These are phyloP conservation scores for Halocaridina rubra DNA, from an alignment of 2,888 invertebrate species.

Conservation along the genomic window DNA sequence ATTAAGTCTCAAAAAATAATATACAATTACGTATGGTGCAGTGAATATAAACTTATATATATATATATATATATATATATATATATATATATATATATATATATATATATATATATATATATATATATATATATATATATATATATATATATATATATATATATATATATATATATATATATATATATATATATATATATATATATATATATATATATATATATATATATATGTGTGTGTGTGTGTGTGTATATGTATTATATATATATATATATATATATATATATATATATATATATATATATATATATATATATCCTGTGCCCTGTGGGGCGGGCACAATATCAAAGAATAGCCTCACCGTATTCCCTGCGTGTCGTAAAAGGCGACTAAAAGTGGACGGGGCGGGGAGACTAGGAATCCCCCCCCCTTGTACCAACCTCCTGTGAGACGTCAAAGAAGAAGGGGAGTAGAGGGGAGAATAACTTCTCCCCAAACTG, in stretches of 20 bases:
- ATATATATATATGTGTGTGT: slow-evolving; percentile 29
- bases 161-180: slow-evolving; percentile 22
- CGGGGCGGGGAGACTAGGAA: too few species aligned
- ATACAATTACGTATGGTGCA: too few species aligned
- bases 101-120: slow-evolving; percentile 36
- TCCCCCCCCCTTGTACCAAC: too few species aligned
- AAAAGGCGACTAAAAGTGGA: too few species aligned
- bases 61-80: background rate
- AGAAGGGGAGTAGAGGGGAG: too few species aligned
- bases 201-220: slow-evolving; percentile 28
- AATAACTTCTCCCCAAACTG: too few species aligned
- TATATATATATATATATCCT: background rate
- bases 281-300: background rate
- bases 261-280: background rate
- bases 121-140: slow-evolving; percentile 19
- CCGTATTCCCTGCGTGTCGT: too few species aligned
- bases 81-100: slow-evolving; percentile 29
- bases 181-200: slow-evolving; percentile 14
- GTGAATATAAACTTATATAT: background rate
- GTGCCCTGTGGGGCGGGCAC: too few species aligned
- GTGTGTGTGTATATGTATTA: background rate
- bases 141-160: slow-evolving; percentile 29
- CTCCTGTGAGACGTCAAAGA: too few species aligned
- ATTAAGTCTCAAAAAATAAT: too few species aligned
- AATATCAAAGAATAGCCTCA: too few species aligned